phyloP scores from a whole-genome alignment of 2,113 vertebrate genomes.

The Chaenogobius annularis region DNA sequence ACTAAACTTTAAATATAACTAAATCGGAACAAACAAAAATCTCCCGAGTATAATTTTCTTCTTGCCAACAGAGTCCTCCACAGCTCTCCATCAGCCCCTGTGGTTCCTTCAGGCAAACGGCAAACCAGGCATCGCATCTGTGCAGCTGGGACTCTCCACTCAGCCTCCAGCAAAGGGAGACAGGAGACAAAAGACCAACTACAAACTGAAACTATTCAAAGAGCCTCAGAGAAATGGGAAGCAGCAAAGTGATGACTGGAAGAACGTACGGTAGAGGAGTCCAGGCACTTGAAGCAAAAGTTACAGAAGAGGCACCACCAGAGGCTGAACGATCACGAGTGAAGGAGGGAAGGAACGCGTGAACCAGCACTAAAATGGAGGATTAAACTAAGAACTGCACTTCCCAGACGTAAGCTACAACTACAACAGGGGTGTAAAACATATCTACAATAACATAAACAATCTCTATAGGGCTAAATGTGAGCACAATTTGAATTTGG shows the following conservation, averaged over 20 bases:
- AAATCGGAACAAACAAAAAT: not conserved
- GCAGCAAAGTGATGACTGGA: conserved; percentile 14
- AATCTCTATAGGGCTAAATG: too few relatives aligned
- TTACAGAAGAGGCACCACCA: conserved; percentile 28
- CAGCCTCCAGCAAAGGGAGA: conserved; percentile 41
- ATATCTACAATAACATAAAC: too few relatives aligned
- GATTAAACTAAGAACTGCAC: not conserved
- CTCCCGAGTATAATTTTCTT: not conserved
- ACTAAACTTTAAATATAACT: not conserved
- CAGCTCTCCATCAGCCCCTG: conserved; percentile 66
- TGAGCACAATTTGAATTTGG: too few relatives aligned
- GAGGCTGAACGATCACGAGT: conserved; percentile 9
- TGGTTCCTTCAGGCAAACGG: conserved; percentile 62
- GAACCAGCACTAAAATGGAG: not conserved
- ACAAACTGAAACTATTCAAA: conserved; percentile 18
- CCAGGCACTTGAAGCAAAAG: conserved; percentile 37
- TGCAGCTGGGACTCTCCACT: conserved; percentile 58
- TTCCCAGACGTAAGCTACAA: not conserved
- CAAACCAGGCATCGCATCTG: conserved; percentile 63
- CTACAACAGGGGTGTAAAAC: not conserved
- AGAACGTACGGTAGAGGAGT: conserved; percentile 28
- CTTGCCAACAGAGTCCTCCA: conserved; percentile 59
- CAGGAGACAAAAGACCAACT: conserved; percentile 27
- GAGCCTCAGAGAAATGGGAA: conserved; percentile 22
- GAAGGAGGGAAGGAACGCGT: not conserved